Conservation (phyloP, 2,113 vertebrate species). For the Crocuta crocuta region DNA sequence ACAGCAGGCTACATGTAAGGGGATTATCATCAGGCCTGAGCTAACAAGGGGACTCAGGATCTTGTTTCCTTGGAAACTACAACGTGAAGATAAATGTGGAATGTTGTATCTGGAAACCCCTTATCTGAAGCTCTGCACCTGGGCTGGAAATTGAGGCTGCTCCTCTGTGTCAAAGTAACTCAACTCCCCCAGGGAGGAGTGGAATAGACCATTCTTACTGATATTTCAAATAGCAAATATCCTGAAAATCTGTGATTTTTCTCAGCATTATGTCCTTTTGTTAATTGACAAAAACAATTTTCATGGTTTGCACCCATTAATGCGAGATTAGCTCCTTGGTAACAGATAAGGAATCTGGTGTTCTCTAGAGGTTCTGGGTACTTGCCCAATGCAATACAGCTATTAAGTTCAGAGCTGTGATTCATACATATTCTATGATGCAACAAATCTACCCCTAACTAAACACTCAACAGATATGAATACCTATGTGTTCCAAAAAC, state of each 20-base stretch:
- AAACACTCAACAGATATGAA: not conserved
- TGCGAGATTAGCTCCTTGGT: constrained; percentile 40
- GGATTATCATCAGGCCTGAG: constrained; percentile 63
- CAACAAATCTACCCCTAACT: not conserved
- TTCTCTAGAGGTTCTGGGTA: not conserved
- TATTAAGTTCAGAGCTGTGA: not conserved
- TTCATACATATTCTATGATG: not conserved
- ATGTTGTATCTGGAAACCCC: constrained; percentile 59
- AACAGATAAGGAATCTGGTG: constrained; percentile 21
- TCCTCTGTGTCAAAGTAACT: constrained; percentile 54
- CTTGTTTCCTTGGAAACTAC: constrained; percentile 78
- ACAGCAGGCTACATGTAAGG: constrained; percentile 53
- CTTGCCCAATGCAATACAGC: not conserved
- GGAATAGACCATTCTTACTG: not conserved
- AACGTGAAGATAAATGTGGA: constrained; percentile 63
- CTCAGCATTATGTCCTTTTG: not conserved
- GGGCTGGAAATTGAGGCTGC: constrained; percentile 56
- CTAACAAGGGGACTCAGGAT: constrained; percentile 42
- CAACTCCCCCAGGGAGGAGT: not conserved
- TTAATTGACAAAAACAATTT: constrained; percentile 35
- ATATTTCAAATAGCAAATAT: constrained; percentile 31
- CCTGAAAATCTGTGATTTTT: constrained; percentile 50
- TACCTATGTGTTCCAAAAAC: not conserved
- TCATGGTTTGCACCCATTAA: not conserved
- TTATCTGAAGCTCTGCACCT: constrained; percentile 73